A percentile compares a stretch with the other conserved stretches of the same genome.
These are phyloP conservation scores for Lerista edwardsae DNA, from an alignment of 2,797 vertebrate genomes.

Conservation along the genomic window DNA sequence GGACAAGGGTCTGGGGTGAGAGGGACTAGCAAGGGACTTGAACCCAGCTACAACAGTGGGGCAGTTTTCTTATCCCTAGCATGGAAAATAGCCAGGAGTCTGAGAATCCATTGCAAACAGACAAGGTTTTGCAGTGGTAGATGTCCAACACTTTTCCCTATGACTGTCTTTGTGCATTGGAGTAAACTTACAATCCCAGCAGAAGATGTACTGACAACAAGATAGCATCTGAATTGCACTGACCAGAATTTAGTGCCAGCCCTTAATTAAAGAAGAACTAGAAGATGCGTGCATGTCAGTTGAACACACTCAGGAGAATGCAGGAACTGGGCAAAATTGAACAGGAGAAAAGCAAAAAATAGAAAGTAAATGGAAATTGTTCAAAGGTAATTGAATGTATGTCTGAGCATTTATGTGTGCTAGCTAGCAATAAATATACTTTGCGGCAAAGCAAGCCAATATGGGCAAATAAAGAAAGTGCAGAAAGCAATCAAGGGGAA, in stretches of 20 bases:
- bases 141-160: background rate
- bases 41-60: background rate
- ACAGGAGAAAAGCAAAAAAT: slow-evolving; percentile 56
- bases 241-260: slow-evolving; percentile 36
- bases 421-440: slow-evolving; percentile 66
- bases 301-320: slow-evolving; percentile 58
- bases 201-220: slow-evolving; percentile 35
- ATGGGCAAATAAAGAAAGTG: slow-evolving; percentile 48
- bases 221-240: slow-evolving; percentile 41
- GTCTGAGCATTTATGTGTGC: slow-evolving; percentile 55
- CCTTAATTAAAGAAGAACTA: slow-evolving; percentile 48
- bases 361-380: slow-evolving; percentile 69
- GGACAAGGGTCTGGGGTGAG: background rate
- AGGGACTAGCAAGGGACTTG: background rate
- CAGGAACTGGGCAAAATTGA: slow-evolving; percentile 61
- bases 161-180: background rate
- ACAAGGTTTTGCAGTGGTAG: background rate
- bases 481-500: slow-evolving; percentile 62
- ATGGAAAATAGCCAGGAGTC: background rate
- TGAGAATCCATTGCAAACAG: background rate
- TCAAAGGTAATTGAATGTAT: slow-evolving; percentile 74
- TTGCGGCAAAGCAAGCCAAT: slow-evolving; percentile 51
- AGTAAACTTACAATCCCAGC: slow-evolving; percentile 31
- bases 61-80: background rate
- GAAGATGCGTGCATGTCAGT: slow-evolving; percentile 36